Conservation (phyloP, 2,113 vertebrate genomes). For the Eulemur rufifrons region DNA sequence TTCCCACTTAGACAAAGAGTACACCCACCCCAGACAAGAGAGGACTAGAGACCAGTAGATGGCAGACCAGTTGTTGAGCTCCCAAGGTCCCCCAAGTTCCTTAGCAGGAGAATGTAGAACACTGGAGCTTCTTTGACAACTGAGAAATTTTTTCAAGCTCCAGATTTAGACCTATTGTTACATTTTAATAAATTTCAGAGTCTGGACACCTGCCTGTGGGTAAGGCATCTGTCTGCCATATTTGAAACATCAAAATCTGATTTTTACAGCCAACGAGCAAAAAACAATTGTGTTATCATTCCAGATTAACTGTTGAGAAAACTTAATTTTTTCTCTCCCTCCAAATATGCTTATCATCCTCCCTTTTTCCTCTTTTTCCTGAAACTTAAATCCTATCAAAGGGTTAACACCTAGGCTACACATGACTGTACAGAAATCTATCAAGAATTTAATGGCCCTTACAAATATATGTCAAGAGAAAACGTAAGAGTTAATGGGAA, state of each 20-base stretch:
- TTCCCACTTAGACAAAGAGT: neutral
- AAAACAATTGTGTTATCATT: neutral
- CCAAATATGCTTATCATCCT: neutral
- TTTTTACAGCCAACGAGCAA: neutral
- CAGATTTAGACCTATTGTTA: neutral
- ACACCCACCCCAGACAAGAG: neutral
- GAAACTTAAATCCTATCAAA: neutral
- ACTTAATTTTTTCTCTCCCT: slow-evolving; percentile 10
- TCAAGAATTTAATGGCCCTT: neutral
- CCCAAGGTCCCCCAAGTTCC: neutral
- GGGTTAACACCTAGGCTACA: neutral
- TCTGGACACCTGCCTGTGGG: neutral
- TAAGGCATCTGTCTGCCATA: neutral
- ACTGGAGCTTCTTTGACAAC: neutral
- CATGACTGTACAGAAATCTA: neutral
- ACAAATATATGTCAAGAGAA: neutral
- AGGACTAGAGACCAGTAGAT: neutral
- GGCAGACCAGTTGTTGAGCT: neutral
- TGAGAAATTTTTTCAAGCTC: neutral
- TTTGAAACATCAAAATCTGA: slow-evolving; percentile 2
- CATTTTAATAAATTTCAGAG: neutral
- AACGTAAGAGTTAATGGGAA: neutral
- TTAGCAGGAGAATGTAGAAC: neutral
- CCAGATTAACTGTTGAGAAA: neutral
- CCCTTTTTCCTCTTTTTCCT: neutral